A percentile compares a stretch with the other conserved stretches of the same genome.
These are phyloP conservation scores for Urophycis tenuis DNA, from an alignment of 2,797 vertebrate species.

Conservation along the genomic window DNA sequence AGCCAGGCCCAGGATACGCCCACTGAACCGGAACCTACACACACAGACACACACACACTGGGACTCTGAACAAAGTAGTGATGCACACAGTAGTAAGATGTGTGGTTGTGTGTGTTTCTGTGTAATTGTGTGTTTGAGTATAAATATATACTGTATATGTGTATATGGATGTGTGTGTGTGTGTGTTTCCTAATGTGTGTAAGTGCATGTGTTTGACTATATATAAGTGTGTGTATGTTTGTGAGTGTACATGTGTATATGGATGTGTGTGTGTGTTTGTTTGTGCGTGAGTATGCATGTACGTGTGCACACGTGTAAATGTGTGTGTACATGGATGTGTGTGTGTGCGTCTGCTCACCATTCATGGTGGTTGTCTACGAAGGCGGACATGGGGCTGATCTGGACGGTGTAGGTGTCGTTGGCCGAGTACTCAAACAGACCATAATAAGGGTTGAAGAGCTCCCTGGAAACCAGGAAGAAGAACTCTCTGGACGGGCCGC, in stretches of 20 bases:
- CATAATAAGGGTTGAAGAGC: slow-evolving; percentile 94
- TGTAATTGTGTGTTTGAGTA: too few species aligned
- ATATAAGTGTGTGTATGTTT: neutral
- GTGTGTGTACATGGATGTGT: too few species aligned
- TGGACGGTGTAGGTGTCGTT: slow-evolving; percentile 97
- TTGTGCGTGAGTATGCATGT: too few species aligned
- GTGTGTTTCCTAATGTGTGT: neutral
- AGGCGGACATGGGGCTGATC: slow-evolving; percentile 98
- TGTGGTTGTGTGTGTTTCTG: neutral
- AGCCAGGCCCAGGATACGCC: too few species aligned
- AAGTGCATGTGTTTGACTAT: neutral
- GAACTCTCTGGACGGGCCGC: slow-evolving; percentile 92
- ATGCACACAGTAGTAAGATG: neutral
- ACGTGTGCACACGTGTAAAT: neutral
- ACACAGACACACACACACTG: slow-evolving; percentile 15
- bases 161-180: neutral
- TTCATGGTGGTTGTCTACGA: slow-evolving; percentile 96
- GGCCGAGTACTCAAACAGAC: too few species aligned
- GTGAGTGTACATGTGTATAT: neutral
- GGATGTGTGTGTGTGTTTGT: neutral
- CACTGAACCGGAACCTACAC: too few species aligned
- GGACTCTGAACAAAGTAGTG: neutral
- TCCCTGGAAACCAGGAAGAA: slow-evolving; percentile 96
- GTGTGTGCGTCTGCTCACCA: slow-evolving; percentile 71
- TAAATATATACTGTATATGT: too few species aligned